Evolutionary conservation across 2,797 vertebrate species (phyloP).

Genomic region (Coranthus polyacanthus): DNA sequence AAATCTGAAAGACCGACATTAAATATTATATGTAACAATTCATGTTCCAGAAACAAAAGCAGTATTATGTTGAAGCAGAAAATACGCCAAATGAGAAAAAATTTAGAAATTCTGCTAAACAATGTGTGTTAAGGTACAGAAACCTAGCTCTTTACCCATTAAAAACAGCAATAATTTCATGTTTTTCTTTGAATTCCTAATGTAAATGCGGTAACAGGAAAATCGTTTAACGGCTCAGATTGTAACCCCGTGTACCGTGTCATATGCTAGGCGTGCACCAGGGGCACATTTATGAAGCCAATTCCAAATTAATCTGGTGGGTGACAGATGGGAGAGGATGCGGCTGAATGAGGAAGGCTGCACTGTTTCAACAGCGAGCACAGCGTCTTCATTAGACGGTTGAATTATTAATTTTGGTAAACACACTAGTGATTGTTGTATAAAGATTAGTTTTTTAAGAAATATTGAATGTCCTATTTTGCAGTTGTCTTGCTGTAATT

Average conservation of each 20-base stretch:
- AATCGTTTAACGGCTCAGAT: conserved; percentile 33
- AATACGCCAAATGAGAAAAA: not conserved
- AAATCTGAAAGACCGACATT: not conserved
- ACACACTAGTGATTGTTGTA: conserved; percentile 58
- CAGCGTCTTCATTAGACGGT: conserved; percentile 39
- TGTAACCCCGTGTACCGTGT: conserved; percentile 7
- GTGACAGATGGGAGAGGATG: conserved; percentile 65
- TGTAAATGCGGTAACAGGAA: conserved; percentile 5
- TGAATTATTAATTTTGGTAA: conserved; percentile 70
- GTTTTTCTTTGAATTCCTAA: conserved; percentile 1
- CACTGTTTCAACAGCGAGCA: conserved; percentile 40
- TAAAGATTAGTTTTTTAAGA: conserved; percentile 41
- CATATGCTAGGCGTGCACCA: conserved; percentile 36
- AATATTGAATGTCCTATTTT: conserved; percentile 48
- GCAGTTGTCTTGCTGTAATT: conserved; percentile 47
- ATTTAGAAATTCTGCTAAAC: no score
- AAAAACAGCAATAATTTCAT: no score
- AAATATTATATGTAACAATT: not conserved
- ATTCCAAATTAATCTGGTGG: conserved; percentile 43
- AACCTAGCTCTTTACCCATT: not conserved
- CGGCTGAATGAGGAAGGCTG: conserved; percentile 46
- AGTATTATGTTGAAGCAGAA: not conserved
- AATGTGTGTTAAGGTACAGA: not conserved
- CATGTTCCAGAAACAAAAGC: no score
- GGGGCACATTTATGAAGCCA: conserved; percentile 26